Evolutionary conservation across 2,113 vertebrate species (phyloP).

Genomic region (Tyto alba): DNA sequence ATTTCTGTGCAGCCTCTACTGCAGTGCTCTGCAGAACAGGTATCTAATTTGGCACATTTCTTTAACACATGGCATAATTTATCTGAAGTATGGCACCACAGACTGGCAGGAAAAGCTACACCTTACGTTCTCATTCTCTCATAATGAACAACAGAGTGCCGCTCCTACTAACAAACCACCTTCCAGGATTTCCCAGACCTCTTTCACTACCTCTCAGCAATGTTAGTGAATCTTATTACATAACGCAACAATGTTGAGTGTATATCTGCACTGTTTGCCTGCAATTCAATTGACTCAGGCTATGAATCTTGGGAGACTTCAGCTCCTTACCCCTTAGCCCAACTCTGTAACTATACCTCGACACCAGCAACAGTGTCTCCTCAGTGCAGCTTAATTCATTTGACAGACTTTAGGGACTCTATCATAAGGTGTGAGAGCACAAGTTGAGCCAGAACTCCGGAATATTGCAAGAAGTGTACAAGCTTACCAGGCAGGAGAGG

Average conservation of each 20-base stretch:
- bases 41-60: not conserved
- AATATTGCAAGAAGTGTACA: not conserved
- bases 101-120: not conserved
- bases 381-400: not conserved
- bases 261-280: rapidly evolving
- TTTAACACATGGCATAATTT: not conserved
- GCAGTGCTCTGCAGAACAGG: rapidly evolving
- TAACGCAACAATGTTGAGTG: too few relatives aligned
- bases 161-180: not conserved
- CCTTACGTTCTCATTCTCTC: not conserved
- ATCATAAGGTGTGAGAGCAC: not conserved
- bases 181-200: not conserved
- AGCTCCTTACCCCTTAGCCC: not conserved
- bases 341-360: not conserved
- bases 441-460: not conserved
- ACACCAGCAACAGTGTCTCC: not conserved
- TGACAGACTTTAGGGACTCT: not conserved
- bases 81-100: not conserved
- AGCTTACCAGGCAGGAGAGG: constrained; percentile 91
- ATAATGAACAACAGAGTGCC: not conserved
- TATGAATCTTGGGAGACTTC: not conserved
- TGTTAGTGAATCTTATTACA: not conserved
- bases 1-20: not conserved
- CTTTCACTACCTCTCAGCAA: not conserved
- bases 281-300: not conserved